A percentile compares a stretch with the other conserved stretches of the same genome.
Conservation (phyloP, 2,113 vertebrate species). For the Hippopotamus amphibius region DNA sequence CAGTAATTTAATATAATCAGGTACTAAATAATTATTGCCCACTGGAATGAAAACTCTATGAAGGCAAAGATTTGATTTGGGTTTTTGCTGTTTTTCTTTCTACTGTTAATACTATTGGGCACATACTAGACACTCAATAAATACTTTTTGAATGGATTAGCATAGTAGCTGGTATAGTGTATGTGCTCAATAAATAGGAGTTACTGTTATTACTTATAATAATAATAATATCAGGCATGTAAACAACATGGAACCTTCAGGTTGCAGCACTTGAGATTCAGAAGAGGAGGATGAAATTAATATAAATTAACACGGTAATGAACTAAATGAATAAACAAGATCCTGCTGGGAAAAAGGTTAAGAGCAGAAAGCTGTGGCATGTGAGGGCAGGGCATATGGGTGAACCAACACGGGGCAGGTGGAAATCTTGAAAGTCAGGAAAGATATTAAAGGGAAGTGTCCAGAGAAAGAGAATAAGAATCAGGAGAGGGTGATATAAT, state of each 20-base stretch:
- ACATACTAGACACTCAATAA: neutral
- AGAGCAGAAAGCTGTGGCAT: neutral
- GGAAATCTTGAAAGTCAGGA: neutral
- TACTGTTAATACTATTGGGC: neutral
- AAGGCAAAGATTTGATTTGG: neutral
- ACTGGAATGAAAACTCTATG: neutral
- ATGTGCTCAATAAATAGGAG: neutral
- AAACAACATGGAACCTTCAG: neutral
- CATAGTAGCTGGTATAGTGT: neutral
- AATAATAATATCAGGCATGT: neutral
- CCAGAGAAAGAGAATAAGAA: neutral
- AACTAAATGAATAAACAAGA: neutral
- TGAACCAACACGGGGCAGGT: accelerated
- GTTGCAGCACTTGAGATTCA: neutral
- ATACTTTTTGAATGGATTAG: neutral
- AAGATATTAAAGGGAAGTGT: neutral
- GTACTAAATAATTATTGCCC: neutral
- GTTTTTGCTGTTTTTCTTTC: neutral
- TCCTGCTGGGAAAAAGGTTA: neutral
- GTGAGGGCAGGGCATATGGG: neutral
- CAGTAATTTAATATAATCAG: neutral
- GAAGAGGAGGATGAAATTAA: neutral
- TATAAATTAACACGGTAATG: neutral
- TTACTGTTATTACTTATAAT: neutral
- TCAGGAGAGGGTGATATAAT: neutral